Conservation (phyloP, 2,888 invertebrate species). For the Cepaea hortensis region DNA sequence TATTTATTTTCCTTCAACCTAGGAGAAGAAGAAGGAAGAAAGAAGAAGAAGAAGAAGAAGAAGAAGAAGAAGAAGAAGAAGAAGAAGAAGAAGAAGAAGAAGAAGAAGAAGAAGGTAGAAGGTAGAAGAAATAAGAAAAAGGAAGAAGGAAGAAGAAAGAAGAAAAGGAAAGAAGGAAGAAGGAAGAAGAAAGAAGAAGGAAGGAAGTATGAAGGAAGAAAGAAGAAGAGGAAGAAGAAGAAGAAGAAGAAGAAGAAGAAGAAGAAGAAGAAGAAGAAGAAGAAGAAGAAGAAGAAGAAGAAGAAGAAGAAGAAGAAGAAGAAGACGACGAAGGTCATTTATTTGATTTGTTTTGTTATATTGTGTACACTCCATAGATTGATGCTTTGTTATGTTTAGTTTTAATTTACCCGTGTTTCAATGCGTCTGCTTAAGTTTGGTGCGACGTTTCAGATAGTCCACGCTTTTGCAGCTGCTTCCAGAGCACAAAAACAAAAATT, state of each 20-base stretch:
- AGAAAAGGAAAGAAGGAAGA: not conserved
- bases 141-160: not conserved
- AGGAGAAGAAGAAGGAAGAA: too few species aligned
- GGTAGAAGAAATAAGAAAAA: not conserved
- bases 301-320: conserved; percentile 1
- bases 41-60: too few species aligned
- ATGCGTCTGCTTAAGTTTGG: too few species aligned
- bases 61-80: too few species aligned
- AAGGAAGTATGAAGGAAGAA: not conserved
- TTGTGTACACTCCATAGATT: too few species aligned
- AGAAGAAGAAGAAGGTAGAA: not conserved
- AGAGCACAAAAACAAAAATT: too few species aligned
- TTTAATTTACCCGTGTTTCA: too few species aligned
- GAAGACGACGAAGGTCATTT: not conserved
- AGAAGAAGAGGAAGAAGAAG: not conserved
- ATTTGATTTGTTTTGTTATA: not conserved
- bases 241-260: not conserved
- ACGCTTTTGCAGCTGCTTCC: too few species aligned
- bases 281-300: conserved; percentile 3
- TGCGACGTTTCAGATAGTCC: too few species aligned
- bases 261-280: conserved; percentile 5
- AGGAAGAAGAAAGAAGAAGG: not conserved
- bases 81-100: too few species aligned
- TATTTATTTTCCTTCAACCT: too few species aligned
- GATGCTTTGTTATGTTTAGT: too few species aligned